Evolutionary conservation across 2,113 vertebrate genomes (phyloP), one percentile per base, ranked within the genome.

Genomic region (Rhinolophus ferrumequinum): DNA sequence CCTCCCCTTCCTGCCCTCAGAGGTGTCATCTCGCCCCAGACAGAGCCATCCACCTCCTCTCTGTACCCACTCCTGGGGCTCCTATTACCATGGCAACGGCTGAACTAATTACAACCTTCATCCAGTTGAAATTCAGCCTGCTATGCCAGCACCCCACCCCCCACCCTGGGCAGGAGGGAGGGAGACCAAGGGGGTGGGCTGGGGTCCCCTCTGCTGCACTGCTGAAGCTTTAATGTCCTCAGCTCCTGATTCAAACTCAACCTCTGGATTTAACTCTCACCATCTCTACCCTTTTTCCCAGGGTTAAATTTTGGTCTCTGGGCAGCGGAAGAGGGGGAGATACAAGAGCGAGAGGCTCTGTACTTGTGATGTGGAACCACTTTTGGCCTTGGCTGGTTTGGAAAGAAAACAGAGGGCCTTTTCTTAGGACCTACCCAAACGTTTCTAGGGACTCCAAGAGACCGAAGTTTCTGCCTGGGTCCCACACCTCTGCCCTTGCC

Each of bases 221-320:
- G 84, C 94, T 87, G 66, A 76, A 35, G 86, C 93, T 86, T 83
- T 95, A 88, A 88, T 73, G 56, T 58, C 93, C 84, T 76, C 33
- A n/a, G 85, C 95, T 44, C 28, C 82, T 11, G 3, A 50, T 54
- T 89, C 62, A 81, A 67, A 47, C 72, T 26, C 35, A 35, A 15
- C 21, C 47, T 93, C 62, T 80, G 54, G 54, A 77, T 64, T 66
- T 95, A 93, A 93, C 85, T 75, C 41, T 92, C 28, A 33, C 52
- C 22, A 0, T 30, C 38, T 69, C 19, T n/a, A 8, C n/a, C 60
- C 47, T 62, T 76, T 72, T 19, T 6, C 66, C 90, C 88, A 87
- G 95, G 97, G 94, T 83, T 70, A 93, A 95, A 96, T 97, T 94
- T 97, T 98, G 97, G 97, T 98, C 97, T 97, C 94, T 50, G 70